Evolutionary conservation across 2,797 vertebrate species (phyloP).

Genomic region (Scolopax rusticola): DNA sequence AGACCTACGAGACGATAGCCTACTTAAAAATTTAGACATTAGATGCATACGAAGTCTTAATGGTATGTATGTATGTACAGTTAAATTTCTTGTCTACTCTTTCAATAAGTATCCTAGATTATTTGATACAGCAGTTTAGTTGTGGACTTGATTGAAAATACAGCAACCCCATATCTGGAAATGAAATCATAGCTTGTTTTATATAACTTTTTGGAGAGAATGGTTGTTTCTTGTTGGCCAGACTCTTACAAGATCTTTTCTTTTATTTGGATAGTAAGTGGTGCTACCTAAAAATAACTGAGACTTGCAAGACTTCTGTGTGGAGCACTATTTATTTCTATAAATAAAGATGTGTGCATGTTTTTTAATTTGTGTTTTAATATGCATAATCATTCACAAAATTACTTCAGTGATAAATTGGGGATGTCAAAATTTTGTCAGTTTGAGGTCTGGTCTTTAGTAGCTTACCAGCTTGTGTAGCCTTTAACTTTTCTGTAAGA

Average conservation of each 20-base stretch:
- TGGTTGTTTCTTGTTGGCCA: not conserved
- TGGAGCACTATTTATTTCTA: not conserved
- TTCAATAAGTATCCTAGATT: not conserved
- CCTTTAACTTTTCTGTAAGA: not conserved
- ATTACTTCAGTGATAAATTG: not conserved
- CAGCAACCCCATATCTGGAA: not conserved
- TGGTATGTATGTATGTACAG: conserved; percentile 78
- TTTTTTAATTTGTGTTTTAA: not conserved
- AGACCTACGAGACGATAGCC: conserved; percentile 87
- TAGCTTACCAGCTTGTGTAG: not conserved
- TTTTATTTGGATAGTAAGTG: not conserved
- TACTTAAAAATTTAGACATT: conserved; percentile 88
- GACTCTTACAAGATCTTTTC: not conserved
- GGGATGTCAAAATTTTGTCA: not conserved
- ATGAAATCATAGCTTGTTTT: not conserved
- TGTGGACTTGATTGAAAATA: not conserved
- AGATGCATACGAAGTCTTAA: conserved; percentile 91
- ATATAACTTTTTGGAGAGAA: not conserved
- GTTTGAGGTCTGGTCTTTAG: not conserved
- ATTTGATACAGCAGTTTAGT: not conserved
- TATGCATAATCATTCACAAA: not conserved
- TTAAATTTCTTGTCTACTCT: not conserved
- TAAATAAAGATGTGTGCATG: not conserved
- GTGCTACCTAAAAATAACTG: not conserved
- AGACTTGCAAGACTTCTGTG: not conserved